Evolutionary conservation across 2,888 invertebrate genomes (phyloP), one percentile per base, ranked within the genome.

Genomic region (Epirrhoe alternata): DNA sequence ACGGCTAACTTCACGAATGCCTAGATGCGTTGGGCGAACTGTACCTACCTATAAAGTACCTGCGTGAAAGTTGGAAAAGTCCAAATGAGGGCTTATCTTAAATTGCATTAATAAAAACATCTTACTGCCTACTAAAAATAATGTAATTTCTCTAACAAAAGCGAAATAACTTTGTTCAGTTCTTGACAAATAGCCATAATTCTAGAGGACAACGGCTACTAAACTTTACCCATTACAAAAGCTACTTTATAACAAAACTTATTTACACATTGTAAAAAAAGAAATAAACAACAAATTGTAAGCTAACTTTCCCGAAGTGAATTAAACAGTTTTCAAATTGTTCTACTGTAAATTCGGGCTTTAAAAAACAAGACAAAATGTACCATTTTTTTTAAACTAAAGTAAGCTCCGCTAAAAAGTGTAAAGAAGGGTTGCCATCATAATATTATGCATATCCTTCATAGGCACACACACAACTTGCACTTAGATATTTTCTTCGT

Each of bases 401-500:
- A 4, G 8, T 45, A 45, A 45, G n/a, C 45, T 45, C 14, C 6
- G 14, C n/a, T n/a, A 45, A n/a, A n/a, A 45, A 10, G 14, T n/a
- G n/a, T n/a, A n/a, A n/a, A n/a, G n/a, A n/a, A n/a, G n/a, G n/a
- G n/a, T n/a, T n/a, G n/a, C n/a, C n/a, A n/a, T n/a, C n/a, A n/a
- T n/a, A n/a, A n/a, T n/a, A n/a, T n/a, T n/a, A n/a, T n/a, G n/a
- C n/a, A n/a, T n/a, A n/a, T n/a, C n/a, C n/a, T n/a, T n/a, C n/a
- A n/a, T n/a, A n/a, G n/a, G n/a, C n/a, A n/a, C n/a, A n/a, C n/a
- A n/a, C n/a, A n/a, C n/a, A n/a, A n/a, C n/a, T n/a, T n/a, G n/a
- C n/a, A n/a, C n/a, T n/a, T n/a, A n/a, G n/a, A 33, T 33, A 49
- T 24, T 75, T 79, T 78, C 76, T 77, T 77, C 76, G 61, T 77